Evolutionary conservation across 1,140 invertebrate species (phyloP), one percentile per base, ranked within the genome.

Genomic region (Augochlora pura): DNA sequence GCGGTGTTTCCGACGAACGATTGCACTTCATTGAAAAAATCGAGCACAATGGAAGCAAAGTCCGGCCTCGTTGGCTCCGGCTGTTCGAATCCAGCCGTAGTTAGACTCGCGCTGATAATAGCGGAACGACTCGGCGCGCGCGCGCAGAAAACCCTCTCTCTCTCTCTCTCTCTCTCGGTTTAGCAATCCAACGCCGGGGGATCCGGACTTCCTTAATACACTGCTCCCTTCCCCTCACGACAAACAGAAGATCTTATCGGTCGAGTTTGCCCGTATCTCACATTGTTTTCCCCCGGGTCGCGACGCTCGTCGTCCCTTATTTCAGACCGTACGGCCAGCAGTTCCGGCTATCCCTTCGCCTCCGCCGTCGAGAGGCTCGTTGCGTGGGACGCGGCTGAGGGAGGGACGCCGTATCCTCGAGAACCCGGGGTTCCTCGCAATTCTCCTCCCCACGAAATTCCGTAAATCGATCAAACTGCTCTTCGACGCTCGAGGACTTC

Each of bases 271-370:
- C 70, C 79, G 84, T 84, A 86, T 86, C 84, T 86, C 82, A 86
- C 84, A 80, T 79, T 84, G 79, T 76, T 68, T 71, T 79, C 77
- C 84, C 68, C 54, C 75, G 83, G 77, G 77, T 57, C 60, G 59
- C 60, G 65, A 80, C 80, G 74, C 80, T 82, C 62, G 65, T 60
- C 79, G 66, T 77, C 77, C 85, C 81, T 81, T 83, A 81, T 86
- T 85, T 76, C 77, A 80, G 64, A 60, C 63, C 59, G 67, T 72
- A 59, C 42, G 85, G 74, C 79, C 69, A 79, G 84, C 69, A 79
- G 84, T 87, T 87, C 84, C 84, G 84, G 84, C 70, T 80, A 81
- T 84, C 78, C 82, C 73, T 87, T 86, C 85, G 80, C 81, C 82
- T 87, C 85, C 85, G 80, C 81, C 82, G 85, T 80, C 77, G 38